Evolutionary conservation across 2,113 vertebrate genomes (phyloP), one percentile per base, ranked within the genome.

Genomic region (Dicrurus megarhynchus): DNA sequence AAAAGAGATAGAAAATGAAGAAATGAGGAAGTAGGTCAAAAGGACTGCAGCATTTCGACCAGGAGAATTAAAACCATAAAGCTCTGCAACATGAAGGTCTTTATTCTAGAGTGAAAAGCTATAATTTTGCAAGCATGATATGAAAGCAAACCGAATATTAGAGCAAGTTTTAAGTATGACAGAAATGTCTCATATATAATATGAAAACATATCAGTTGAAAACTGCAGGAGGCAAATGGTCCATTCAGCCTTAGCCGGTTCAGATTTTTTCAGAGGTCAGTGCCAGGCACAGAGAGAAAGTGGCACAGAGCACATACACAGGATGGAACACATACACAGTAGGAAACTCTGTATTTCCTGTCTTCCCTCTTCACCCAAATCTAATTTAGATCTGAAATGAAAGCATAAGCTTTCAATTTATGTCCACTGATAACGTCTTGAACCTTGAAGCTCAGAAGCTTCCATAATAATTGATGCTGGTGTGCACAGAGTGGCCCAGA

Each of bases 271-370:
- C 56, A 84, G 68, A 33, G 22, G 21, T 73, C 67, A 46, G 1
- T 12, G 44, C n/a, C 16, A 57, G 37, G 55, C 20, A 80, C 11
- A 69, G 24, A 89, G 13, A 56, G 57, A 5, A 88, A 90, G 76
- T 5, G 9, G 3, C 20, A 64, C 17, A 64, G 6, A 49, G 16
- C 10, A 46, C 0, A 0, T 50, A 21, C 0, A 22, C 21, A 47
- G 21, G 46, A 22, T 47, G 46, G 21, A 47, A 47, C 46, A 47
- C 46, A 47, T 12, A 47, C 22, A 22, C 46, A 47, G 0, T 24
- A 57, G 42, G n/a, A 57, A 80, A 67, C 3, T 50, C 32, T 63
- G 3, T 17, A 37, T 16, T 44, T 27, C 20, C 42, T 37, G 10
- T 69, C 63, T 73, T 85, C 27, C 17, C 19, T 69, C 24, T 74